Conservation (phyloP, 2,888 invertebrate species). For the Bruchidius siliquastri region DNA sequence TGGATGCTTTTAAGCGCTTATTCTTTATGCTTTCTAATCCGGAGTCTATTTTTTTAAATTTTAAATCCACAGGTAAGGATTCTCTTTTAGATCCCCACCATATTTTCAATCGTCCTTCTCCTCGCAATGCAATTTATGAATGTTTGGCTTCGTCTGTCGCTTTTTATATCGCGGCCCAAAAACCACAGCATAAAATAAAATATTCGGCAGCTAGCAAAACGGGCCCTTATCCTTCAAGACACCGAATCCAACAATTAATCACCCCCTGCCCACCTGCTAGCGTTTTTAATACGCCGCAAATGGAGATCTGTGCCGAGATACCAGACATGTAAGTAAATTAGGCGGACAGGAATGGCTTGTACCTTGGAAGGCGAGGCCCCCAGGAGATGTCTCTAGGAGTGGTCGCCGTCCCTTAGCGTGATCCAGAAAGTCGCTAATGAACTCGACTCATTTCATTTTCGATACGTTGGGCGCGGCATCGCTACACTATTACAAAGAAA, state of each 20-base stretch:
- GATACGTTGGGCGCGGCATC: conserved; percentile 1
- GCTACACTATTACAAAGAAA: conserved; percentile 5
- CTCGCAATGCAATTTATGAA: too few species aligned
- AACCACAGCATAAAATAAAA: too few species aligned
- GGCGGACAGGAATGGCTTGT: conserved; percentile 23
- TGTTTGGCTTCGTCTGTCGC: too few species aligned
- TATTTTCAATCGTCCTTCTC: too few species aligned
- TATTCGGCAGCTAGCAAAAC: too few species aligned
- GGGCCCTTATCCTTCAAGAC: not conserved
- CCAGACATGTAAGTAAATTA: conserved; percentile 36
- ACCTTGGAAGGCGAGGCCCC: conserved; percentile 38
- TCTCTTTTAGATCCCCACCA: too few species aligned
- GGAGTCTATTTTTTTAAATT: too few species aligned
- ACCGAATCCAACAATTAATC: not conserved
- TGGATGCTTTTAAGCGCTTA: too few species aligned
- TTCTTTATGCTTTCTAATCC: too few species aligned
- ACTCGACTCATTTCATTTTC: not conserved
- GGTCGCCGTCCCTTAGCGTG: conserved; percentile 30
- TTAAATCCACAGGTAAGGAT: too few species aligned
- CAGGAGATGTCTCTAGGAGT: conserved; percentile 45
- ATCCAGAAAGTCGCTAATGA: conserved; percentile 1
- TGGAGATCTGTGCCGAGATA: not conserved
- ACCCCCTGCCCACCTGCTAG: not conserved
- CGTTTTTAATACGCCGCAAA: not conserved
- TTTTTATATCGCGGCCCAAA: too few species aligned